These are phyloP conservation scores for Ophion ellenae DNA, from an alignment of 2,888 invertebrate species.

Conservation along the genomic window DNA sequence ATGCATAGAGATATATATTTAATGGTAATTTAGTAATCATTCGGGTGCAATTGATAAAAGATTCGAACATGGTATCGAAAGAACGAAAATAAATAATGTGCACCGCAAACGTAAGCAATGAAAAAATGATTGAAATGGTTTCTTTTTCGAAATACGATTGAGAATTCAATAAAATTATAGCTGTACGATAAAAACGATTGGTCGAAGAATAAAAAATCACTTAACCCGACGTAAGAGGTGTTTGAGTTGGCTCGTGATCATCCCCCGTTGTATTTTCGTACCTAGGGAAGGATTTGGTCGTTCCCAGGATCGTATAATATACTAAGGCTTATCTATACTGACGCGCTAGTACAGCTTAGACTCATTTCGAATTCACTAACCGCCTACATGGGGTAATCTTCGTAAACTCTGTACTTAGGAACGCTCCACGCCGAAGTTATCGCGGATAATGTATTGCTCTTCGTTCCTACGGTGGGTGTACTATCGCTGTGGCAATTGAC, in stretches of 20 bases:
- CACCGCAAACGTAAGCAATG: no score
- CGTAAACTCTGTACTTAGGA: constrained; percentile 62
- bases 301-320: constrained; percentile 44
- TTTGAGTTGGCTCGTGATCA: constrained; percentile 11
- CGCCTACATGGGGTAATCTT: constrained; percentile 61
- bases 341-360: constrained; percentile 54
- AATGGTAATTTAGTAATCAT: no score
- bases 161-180: no score
- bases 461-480: constrained; percentile 48
- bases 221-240: not conserved
- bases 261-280: constrained; percentile 7
- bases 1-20: no score
- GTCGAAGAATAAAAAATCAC: not conserved
- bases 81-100: no score
- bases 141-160: no score
- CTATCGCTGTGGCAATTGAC: constrained; percentile 46
- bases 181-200: not conserved
- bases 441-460: constrained; percentile 62
- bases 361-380: constrained; percentile 63
- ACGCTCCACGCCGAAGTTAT: constrained; percentile 57
- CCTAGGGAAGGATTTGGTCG: constrained; percentile 16
- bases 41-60: no score
- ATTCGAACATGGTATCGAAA: no score
- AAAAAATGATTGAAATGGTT: no score
- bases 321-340: constrained; percentile 55